Conservation (phyloP, 2,113 vertebrate genomes). For the Antennarius striatus region DNA sequence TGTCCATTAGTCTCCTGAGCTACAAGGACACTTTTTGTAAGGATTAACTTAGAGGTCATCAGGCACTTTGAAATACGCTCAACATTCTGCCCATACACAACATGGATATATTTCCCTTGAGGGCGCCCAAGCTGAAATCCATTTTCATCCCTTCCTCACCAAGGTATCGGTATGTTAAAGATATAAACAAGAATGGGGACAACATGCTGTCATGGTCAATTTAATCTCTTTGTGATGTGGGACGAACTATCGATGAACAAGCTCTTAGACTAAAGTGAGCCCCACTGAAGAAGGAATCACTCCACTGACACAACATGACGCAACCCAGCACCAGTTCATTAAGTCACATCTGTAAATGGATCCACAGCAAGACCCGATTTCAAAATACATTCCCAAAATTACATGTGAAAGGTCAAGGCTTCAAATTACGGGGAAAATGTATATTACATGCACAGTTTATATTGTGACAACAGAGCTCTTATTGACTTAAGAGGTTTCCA, state of each 20-base stretch:
- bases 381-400: conserved; percentile 16
- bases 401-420: no score
- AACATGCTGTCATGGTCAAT: conserved; percentile 46
- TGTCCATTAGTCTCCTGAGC: conserved; percentile 26
- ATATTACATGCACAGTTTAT: conserved; percentile 32
- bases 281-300: conserved; percentile 46
- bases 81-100: conserved; percentile 13
- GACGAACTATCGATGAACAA: conserved; percentile 54
- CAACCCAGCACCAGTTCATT: conserved; percentile 44
- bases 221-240: conserved; percentile 40
- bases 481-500: no score
- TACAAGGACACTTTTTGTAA: conserved; percentile 20
- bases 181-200: conserved; percentile 34
- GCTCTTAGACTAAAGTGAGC: conserved; percentile 56
- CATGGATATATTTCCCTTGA: conserved; percentile 32
- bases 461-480: conserved; percentile 59
- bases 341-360: conserved; percentile 49
- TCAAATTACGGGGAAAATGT: no score
- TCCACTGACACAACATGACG: conserved; percentile 42
- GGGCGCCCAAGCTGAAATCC: conserved; percentile 44
- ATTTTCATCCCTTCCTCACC: conserved; percentile 50
- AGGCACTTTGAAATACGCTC: conserved; percentile 47
- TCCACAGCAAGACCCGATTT: conserved; percentile 21
- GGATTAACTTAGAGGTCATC: conserved; percentile 51
- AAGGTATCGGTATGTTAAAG: conserved; percentile 29